Evolutionary conservation across 2,888 invertebrate species (phyloP).

Genomic region (Rotaria magnacalcarata): DNA sequence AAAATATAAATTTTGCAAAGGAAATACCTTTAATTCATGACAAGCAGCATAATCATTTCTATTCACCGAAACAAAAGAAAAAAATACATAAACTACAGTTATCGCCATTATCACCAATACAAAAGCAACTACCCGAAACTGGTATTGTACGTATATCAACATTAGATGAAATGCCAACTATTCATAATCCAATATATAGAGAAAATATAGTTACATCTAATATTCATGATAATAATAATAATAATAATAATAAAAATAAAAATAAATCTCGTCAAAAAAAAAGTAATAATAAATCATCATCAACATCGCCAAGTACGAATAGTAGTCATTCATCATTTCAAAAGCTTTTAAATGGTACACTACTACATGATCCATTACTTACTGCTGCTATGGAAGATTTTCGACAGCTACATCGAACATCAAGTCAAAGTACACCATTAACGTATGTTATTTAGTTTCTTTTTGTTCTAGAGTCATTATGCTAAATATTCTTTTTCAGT

Average conservation of each 20-base stretch:
- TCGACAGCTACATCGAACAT: neutral
- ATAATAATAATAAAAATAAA: neutral
- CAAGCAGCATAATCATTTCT: neutral
- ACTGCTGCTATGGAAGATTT: neutral
- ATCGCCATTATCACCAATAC: neutral
- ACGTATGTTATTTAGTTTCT: neutral
- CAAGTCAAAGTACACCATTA: neutral
- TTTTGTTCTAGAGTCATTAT: neutral
- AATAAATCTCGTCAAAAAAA: neutral
- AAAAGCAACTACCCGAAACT: neutral
- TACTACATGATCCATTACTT: neutral
- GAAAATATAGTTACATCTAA: neutral
- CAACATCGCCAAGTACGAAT: neutral
- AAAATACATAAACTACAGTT: neutral
- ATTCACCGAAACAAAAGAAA: neutral
- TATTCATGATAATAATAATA: too few species aligned
- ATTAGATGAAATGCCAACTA: conserved; percentile 4
- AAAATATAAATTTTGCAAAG: neutral
- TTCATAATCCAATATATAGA: neutral
- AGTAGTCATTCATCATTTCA: neutral
- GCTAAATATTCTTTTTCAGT: neutral
- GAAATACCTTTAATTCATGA: neutral
- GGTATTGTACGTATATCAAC: neutral
- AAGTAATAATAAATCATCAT: neutral
- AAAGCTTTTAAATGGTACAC: neutral